A percentile compares a stretch with the other conserved stretches of the same genome.
These are phyloP conservation scores for Epinotia demarniana DNA, from an alignment of 2,888 invertebrate species.

Conservation along the genomic window DNA sequence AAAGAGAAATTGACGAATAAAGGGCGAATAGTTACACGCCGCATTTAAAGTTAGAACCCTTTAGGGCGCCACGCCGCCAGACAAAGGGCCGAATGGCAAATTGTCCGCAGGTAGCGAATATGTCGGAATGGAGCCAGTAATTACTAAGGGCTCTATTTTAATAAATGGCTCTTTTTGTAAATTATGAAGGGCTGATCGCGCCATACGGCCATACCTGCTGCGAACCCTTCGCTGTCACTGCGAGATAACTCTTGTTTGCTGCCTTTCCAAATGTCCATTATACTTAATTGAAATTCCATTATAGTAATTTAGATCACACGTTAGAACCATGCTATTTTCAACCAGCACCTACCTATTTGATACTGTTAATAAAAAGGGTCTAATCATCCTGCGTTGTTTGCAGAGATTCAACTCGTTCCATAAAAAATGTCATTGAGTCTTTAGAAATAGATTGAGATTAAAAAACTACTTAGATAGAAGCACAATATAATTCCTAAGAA, in stretches of 20 bases:
- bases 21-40: conserved; percentile 81
- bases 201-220: conserved; percentile 83
- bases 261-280: conserved; percentile 52
- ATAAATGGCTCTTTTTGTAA: conserved; percentile 83
- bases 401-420: conserved; percentile 41
- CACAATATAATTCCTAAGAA: conserved; percentile 49
- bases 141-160: conserved; percentile 81
- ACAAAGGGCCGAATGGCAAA: conserved; percentile 83
- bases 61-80: conserved; percentile 84
- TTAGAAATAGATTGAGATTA: conserved; percentile 41
- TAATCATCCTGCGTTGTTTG: conserved; percentile 15
- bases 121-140: conserved; percentile 78
- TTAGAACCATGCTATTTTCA: conserved; percentile 31
- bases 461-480: conserved; percentile 40
- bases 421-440: conserved; percentile 39
- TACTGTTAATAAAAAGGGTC: conserved; percentile 16
- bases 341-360: conserved; percentile 27
- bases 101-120: conserved; percentile 84
- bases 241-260: conserved; percentile 72
- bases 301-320: conserved; percentile 37
- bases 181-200: conserved; percentile 80
- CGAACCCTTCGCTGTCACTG: conserved; percentile 72
- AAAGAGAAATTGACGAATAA: conserved; percentile 83
- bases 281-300: conserved; percentile 43
- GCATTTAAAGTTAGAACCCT: conserved; percentile 84